Evolutionary conservation across 2,888 invertebrate species (phyloP).

Genomic region (Sesia apiformis): DNA sequence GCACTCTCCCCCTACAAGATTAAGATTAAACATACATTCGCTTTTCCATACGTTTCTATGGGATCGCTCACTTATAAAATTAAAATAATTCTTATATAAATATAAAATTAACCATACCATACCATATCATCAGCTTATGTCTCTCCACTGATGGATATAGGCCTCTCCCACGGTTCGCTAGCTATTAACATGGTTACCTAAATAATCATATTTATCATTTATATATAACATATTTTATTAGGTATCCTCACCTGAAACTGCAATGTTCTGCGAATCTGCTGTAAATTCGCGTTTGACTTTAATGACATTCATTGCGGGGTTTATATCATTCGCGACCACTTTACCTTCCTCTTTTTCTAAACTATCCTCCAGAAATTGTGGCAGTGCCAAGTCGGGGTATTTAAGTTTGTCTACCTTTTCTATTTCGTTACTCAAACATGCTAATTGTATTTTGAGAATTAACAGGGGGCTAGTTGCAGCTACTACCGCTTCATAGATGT

Average conservation of each 20-base stretch:
- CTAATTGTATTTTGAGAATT: conserved; percentile 51
- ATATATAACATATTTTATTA: no score
- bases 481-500: conserved; percentile 28
- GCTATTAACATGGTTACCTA: no score
- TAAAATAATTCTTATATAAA: no score
- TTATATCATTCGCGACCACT: conserved; percentile 20
- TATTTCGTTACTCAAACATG: conserved; percentile 34
- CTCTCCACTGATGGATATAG: no score
- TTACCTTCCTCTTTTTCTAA: conserved; percentile 18
- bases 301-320: conserved; percentile 23
- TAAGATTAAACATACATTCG: not conserved
- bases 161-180: no score
- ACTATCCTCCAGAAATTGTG: conserved; percentile 11
- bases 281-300: conserved; percentile 42
- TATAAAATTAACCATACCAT: no score
- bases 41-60: not conserved
- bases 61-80: not conserved
- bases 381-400: conserved; percentile 11
- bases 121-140: no score
- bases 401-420: conserved; percentile 19
- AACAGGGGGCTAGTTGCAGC: conserved; percentile 41
- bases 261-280: conserved; percentile 17
- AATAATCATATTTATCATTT: no score
- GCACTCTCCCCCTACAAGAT: not conserved
- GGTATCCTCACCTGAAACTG: conserved; percentile 21